Base-by-base conservation (phyloP, 2,113 vertebrate species). In the Octodon degus region DNA sequence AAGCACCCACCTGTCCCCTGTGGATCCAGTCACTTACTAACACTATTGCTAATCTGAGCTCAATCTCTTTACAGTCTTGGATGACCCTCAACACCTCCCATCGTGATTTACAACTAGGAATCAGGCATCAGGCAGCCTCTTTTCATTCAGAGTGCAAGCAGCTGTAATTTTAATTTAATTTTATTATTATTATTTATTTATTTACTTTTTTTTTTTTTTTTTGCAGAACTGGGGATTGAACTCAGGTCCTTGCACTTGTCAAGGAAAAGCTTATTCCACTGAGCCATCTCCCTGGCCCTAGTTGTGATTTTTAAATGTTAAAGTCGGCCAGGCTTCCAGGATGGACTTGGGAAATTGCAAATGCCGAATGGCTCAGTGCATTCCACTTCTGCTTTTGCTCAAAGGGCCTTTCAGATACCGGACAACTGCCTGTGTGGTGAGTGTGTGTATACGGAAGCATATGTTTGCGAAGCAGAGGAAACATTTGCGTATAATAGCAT, bases 401-500 rank as follows among this genome's bases (percentile, higher is more conserved):
- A 50, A 95, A 89, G 81, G 86, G 53, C 92, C 27, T 92, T 98
- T 97, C 94, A 67, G 91, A 37, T 50, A 76, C 76, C 76, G 9
- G 89, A 62, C 81, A 91, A 68, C 86, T 55, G n/a, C 16, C 32
- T 89, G 67, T 91, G 94, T 2, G 4, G 72, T 87, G 79, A 94
- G 72, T 86, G 76, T 70, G n/a, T 74, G 79, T 89, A 50, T 76
- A 19, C n/a, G 77, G 97, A 84, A 91, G 76, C 85, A 80, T 96
- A 92, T 94, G 95, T 93, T 97, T 92, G 91, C 80, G 93, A 98
- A 96, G 96, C 92, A 92, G n/a, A 97, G 43, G 81, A 0, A 2
- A 85, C 91, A 32, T 94, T 95, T 85, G 89, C 74, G 50, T 88
- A 43, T 80, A 93, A n/a, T 95, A 97, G 92, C 94, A 40, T 50